Conservation (phyloP, 2,888 invertebrate genomes). For the Balanococcus diminutus region DNA sequence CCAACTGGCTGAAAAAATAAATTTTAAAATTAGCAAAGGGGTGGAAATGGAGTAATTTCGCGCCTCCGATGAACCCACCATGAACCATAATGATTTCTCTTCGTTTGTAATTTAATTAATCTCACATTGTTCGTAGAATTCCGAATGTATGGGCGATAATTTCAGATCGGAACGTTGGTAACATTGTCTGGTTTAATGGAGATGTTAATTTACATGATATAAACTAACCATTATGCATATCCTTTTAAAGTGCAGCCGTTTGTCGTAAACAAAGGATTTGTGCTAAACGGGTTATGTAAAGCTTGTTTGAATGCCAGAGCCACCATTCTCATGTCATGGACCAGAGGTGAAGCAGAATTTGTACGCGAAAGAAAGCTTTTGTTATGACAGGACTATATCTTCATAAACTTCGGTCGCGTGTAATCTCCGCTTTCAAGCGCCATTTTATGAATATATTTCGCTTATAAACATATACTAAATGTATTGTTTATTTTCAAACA, state of each 20-base stretch:
- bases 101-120: conserved; percentile 42
- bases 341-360: conserved; percentile 9
- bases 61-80: neutral
- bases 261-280: conserved; percentile 49
- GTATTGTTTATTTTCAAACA: conserved; percentile 8
- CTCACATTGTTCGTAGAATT: conserved; percentile 35
- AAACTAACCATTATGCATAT: conserved; percentile 47
- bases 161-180: conserved; percentile 45
- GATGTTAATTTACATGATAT: conserved; percentile 49
- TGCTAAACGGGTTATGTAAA: conserved; percentile 45
- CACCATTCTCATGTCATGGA: conserved; percentile 18
- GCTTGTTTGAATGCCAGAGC: conserved; percentile 44
- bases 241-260: conserved; percentile 41
- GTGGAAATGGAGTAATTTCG: neutral
- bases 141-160: conserved; percentile 41
- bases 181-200: conserved; percentile 50
- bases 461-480: neutral
- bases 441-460: conserved; percentile 28
- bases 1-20: neutral
- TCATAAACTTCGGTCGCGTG: conserved; percentile 12
- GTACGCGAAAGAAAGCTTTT: conserved; percentile 33
- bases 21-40: neutral
- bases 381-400: conserved; percentile 43
- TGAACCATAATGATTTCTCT: neutral
- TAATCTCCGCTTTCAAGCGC: conserved; percentile 32